These are phyloP conservation scores for Pyrocephalus nanus DNA, from an alignment of 2,797 vertebrate species.

Conservation along the genomic window DNA sequence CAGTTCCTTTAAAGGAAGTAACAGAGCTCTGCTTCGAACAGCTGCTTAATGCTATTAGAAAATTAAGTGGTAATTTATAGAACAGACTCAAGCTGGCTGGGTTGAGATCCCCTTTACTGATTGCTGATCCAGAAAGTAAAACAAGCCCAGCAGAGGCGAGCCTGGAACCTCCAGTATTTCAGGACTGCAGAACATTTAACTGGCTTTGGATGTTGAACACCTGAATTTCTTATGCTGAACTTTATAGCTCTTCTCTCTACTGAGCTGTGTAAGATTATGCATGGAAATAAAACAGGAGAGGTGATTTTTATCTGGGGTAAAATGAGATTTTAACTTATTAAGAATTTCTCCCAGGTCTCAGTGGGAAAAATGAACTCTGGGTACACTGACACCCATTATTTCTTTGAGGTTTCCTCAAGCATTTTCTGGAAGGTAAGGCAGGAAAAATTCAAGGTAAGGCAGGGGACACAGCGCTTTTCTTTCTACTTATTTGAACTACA, in stretches of 20 bases:
- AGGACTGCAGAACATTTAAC: too few relatives aligned
- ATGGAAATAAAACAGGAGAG: neutral
- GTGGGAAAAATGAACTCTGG: neutral
- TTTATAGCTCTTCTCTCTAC: neutral
- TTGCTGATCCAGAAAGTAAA: neutral
- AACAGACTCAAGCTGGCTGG: neutral
- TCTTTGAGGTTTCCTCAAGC: neutral
- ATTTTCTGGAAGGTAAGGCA: neutral
- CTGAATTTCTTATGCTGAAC: neutral
- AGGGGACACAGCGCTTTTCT: neutral
- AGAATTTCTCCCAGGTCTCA: neutral
- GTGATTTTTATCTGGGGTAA: neutral
- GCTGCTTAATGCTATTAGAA: conserved; percentile 40
- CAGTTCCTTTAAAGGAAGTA: neutral
- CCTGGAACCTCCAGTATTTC: neutral
- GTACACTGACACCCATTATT: neutral
- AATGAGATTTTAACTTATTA: neutral
- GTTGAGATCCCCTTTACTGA: neutral
- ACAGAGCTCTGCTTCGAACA: neutral
- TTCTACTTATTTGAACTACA: neutral
- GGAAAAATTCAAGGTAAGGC: neutral
- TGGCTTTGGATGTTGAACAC: neutral
- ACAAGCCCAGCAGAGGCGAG: neutral
- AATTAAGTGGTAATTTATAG: conserved; percentile 49
- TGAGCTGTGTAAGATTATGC: neutral